A percentile compares a stretch with the other conserved stretches of the same genome.
Evolutionary conservation across 2,797 vertebrate species (phyloP).

Genomic region (Tapirus indicus): DNA sequence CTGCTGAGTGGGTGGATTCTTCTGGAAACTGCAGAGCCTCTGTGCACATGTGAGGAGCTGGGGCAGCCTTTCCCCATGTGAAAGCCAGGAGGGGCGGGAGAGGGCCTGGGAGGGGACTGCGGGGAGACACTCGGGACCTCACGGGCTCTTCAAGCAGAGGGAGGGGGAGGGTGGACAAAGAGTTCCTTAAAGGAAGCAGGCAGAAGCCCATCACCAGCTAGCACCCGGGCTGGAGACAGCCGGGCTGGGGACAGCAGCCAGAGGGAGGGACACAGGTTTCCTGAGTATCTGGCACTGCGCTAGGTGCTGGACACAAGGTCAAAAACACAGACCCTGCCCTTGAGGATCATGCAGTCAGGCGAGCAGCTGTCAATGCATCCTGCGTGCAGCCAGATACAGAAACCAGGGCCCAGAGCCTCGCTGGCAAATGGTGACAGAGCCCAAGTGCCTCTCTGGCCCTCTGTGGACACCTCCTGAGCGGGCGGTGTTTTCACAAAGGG

Average conservation of each 20-base stretch:
- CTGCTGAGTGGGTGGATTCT: background rate
- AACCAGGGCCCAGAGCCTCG: fast-evolving
- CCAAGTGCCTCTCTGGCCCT: background rate
- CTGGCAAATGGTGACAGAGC: fast-evolving
- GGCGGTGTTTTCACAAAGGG: background rate
- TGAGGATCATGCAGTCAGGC: fast-evolving
- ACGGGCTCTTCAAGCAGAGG: no score
- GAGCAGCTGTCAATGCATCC: background rate
- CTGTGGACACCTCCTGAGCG: fast-evolving
- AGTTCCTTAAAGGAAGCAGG: background rate
- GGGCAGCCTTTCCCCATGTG: background rate
- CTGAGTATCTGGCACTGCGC: fast-evolving
- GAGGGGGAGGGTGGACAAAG: fast-evolving
- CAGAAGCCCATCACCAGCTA: background rate
- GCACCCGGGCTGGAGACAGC: background rate
- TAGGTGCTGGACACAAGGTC: fast-evolving
- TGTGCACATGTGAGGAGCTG: background rate
- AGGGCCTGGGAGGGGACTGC: background rate
- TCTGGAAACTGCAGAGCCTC: background rate
- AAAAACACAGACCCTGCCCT: background rate
- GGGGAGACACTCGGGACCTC: background rate
- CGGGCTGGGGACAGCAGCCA: background rate
- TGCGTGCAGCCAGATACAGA: fast-evolving
- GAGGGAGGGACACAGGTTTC: no score
- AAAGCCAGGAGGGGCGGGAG: background rate